Conservation (phyloP, 2,797 vertebrate species). For the Halcyon leucocephala region DNA sequence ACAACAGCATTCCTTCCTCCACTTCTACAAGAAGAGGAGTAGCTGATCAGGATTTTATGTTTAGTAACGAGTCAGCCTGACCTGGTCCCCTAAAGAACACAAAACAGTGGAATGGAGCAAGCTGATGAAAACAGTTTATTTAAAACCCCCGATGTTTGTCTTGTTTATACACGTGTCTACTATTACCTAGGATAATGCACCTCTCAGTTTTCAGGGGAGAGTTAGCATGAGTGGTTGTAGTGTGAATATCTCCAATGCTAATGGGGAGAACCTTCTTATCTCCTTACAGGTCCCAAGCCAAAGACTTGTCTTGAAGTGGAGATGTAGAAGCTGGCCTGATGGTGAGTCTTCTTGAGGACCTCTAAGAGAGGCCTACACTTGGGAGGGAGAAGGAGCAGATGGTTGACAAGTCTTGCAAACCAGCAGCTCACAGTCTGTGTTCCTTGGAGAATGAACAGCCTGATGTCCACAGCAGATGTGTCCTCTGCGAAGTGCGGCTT, state of each 20-base stretch:
- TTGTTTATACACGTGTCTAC: accelerated
- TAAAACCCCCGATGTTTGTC: accelerated
- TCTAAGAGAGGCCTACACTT: accelerated
- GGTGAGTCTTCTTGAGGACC: conserved; percentile 39
- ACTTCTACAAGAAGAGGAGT: no score
- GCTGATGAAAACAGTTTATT: neutral
- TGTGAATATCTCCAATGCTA: neutral
- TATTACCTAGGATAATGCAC: neutral
- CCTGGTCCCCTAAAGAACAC: neutral
- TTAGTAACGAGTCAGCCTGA: neutral
- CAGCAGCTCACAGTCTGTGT: accelerated
- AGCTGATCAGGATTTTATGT: no score
- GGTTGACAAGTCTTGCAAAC: neutral
- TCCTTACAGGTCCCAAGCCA: conserved; percentile 67
- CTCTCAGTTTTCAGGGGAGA: neutral
- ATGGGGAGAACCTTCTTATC: neutral
- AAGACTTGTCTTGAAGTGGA: conserved; percentile 76
- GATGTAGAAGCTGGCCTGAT: conserved; percentile 73
- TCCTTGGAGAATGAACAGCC: neutral
- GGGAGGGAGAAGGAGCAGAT: neutral
- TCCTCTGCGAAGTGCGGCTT: neutral
- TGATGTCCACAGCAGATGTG: neutral
- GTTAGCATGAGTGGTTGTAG: accelerated
- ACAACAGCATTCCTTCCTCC: no score
- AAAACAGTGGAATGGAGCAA: neutral